Conservation (phyloP, 2,113 vertebrate genomes). For the Corynorhinus townsendii region DNA sequence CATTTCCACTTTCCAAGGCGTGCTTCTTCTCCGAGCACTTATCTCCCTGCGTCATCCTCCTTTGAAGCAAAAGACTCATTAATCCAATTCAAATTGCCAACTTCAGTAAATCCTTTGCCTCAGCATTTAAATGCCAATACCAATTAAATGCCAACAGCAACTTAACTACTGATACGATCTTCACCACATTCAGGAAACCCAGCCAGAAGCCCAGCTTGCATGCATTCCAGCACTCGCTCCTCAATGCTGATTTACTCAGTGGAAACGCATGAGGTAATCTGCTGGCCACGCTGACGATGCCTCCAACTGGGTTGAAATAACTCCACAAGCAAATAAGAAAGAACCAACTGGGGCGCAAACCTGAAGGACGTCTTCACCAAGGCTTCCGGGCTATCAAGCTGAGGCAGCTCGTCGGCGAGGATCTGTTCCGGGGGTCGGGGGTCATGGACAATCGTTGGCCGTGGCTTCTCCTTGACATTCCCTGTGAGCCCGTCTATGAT, state of each 20-base stretch:
- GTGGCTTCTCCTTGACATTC: slow-evolving; percentile 85
- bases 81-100: slow-evolving; percentile 45
- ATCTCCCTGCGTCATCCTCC: background rate
- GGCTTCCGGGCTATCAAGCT: slow-evolving; percentile 88
- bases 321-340: background rate
- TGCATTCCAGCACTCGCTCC: background rate
- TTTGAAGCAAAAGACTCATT: slow-evolving; percentile 51
- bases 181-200: slow-evolving; percentile 14
- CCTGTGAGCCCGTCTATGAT: slow-evolving; percentile 87
- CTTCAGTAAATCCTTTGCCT: slow-evolving; percentile 5
- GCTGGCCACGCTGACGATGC: background rate
- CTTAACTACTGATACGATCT: background rate
- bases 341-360: slow-evolving; percentile 78
- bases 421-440: slow-evolving; percentile 91
- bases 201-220: background rate
- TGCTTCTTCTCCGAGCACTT: background rate
- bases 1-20: background rate
- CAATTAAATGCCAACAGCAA: slow-evolving; percentile 52
- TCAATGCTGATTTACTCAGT: slow-evolving; percentile 6
- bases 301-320: background rate
- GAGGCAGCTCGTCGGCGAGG: slow-evolving; percentile 89
- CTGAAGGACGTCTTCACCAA: slow-evolving; percentile 95
- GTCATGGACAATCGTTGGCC: slow-evolving; percentile 82
- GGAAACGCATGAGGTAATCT: background rate
- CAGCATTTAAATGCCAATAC: slow-evolving; percentile 42